Evolutionary conservation across 1,140 invertebrate species (phyloP), one percentile per base, ranked within the genome.

Genomic region (Sesamia nonagrioides): DNA sequence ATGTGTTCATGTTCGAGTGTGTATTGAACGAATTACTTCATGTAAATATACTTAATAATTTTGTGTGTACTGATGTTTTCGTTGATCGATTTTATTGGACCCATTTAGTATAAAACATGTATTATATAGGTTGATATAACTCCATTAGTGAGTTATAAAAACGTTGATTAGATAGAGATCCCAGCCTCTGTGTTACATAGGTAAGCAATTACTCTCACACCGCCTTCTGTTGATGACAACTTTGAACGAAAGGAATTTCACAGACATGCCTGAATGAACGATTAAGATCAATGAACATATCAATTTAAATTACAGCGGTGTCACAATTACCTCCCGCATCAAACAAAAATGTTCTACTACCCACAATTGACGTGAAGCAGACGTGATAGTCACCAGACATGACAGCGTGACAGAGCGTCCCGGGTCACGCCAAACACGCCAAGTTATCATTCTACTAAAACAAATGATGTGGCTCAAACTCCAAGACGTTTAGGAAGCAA

Each of bases 371-470:
- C 48, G 68, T 54, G 48, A 35, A 18, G 1, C n/a, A n/a, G 21
- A 4, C 13, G 27, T 71, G 2, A 71, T 37, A 33, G 50, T 18
- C 40, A 17, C 4, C 48, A n/a, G 68, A 33, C 68, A 71, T n/a
- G 68, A 2, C 48, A 71, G 21, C 68, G 48, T 37, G 68, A 71
- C 68, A 18, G 45, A 71, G 15, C 35, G 68, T 35, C 15, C 27
- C 45, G 18, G 17, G 18, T 54, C 68, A 71, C 68, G 68, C 6
- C 48, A 52, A 15, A 52, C 48, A 69, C 66, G 66, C 18, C 21
- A 54, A 17, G 48, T 37, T 18, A 54, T 54, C 48, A 52, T 54
- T 37, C 48, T 17, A 5, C 13, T 48, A 50, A 66, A 33, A 50
- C 66, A 50, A 50, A 6, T 27, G 27, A 69, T 21, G 37, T 42